A percentile compares a stretch with the other conserved stretches of the same genome.
phyloP scores from a whole-genome alignment of 92 coral and sea anemone species.

The Porites cylindrica region DNA sequence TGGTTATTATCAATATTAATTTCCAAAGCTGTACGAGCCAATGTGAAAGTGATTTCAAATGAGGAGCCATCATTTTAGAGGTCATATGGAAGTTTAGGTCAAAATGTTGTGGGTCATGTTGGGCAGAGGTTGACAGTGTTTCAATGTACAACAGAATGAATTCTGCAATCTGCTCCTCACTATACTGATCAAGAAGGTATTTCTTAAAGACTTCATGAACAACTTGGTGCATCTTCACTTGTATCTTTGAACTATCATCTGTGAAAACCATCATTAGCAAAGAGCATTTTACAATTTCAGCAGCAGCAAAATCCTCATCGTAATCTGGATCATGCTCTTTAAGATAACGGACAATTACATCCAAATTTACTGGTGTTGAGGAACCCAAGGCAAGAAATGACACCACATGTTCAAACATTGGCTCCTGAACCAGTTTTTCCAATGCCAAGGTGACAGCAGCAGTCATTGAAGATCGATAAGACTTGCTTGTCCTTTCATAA shows the following conservation, averaged over 20 bases:
- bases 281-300: slow-evolving; percentile 13
- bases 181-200: no score
- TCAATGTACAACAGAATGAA: no score
- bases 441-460: slow-evolving; percentile 46
- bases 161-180: no score
- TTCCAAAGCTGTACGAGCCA: no score
- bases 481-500: slow-evolving; percentile 8
- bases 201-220: not conserved
- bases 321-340: not conserved
- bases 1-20: no score
- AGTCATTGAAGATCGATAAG: slow-evolving; percentile 47
- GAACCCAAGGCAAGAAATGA: slow-evolving; percentile 35
- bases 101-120: no score
- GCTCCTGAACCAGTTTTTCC: not conserved
- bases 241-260: no score
- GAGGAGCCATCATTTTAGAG: no score
- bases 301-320: slow-evolving; percentile 17
- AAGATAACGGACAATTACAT: not conserved
- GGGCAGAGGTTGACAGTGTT: no score
- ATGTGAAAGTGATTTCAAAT: no score
- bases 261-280: no score
- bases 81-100: no score
- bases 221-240: not conserved
- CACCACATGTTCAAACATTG: slow-evolving; percentile 10
- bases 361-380: not conserved